Percentiles rank a stretch among this genome's conserved stretches.
These are phyloP conservation scores for Lepidocyrtoides sp. DNA, from an alignment of 2,888 invertebrate genomes.

Conservation along the genomic window DNA sequence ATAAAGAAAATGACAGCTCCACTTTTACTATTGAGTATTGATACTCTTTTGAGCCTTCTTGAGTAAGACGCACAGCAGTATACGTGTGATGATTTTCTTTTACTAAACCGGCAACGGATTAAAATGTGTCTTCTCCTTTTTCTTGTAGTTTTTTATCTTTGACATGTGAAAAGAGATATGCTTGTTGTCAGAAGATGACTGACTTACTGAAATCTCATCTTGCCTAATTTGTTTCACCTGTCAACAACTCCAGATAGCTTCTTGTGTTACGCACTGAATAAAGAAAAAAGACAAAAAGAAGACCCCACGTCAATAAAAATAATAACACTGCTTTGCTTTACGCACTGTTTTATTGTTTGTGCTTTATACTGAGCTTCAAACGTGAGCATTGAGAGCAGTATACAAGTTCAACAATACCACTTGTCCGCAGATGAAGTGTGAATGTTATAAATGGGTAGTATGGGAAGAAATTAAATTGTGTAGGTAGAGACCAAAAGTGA, in stretches of 20 bases:
- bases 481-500: not conserved
- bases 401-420: not conserved
- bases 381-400: conserved; percentile 18
- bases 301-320: not conserved
- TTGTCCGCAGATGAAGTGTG: not conserved
- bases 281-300: not conserved
- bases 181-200: conserved; percentile 42
- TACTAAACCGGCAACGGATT: not conserved
- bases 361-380: not conserved
- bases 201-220: conserved; percentile 57
- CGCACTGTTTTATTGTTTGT: conserved; percentile 11
- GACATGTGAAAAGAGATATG: not conserved
- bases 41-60: too few species aligned
- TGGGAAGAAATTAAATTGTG: not conserved
- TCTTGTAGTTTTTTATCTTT: not conserved
- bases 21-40: too few species aligned
- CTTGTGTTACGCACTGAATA: conserved; percentile 63
- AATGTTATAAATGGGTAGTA: not conserved
- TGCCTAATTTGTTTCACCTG: conserved; percentile 77
- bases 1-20: not conserved
- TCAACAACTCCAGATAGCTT: conserved; percentile 65
- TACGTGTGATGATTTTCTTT: conserved; percentile 4
- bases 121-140: not conserved
- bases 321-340: not conserved
- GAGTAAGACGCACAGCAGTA: too few species aligned